Conservation (phyloP, 2,113 vertebrate genomes). For the Phyllostomus discolor region DNA sequence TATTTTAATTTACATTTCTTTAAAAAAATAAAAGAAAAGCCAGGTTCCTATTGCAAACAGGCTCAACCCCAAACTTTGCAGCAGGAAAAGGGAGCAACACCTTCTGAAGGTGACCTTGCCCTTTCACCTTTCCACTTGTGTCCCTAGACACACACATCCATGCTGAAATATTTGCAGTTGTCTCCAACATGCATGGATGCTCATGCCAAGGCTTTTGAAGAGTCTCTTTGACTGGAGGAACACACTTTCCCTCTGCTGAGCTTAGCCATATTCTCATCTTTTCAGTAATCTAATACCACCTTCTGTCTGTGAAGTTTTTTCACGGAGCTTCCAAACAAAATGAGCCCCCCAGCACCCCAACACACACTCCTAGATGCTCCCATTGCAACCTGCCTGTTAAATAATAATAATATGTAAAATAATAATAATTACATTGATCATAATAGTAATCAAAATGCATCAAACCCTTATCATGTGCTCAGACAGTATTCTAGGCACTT, state of each 20-base stretch:
- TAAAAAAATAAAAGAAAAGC: background rate
- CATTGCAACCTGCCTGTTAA: constrained; percentile 7
- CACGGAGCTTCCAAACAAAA: background rate
- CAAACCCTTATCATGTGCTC: constrained; percentile 39
- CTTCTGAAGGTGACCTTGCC: background rate
- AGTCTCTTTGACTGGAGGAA: background rate
- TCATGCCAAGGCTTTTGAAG: background rate
- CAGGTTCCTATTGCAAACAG: background rate
- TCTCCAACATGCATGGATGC: too few species aligned
- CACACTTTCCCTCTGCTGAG: background rate
- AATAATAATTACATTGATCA: constrained; percentile 56
- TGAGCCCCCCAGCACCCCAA: background rate
- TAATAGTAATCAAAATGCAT: constrained; percentile 44
- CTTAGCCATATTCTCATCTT: background rate
- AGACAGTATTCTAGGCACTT: constrained; percentile 36
- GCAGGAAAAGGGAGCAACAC: background rate
- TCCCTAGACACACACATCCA: background rate
- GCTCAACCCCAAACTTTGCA: background rate
- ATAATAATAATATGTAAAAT: constrained; percentile 50
- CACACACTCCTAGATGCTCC: background rate
- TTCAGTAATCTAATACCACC: background rate
- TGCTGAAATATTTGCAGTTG: background rate
- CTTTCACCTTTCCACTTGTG: background rate
- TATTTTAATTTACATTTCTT: constrained; percentile 2
- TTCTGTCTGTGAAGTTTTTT: background rate